Conservation (phyloP, 2,888 invertebrate species). For the Melanargia galathea region DNA sequence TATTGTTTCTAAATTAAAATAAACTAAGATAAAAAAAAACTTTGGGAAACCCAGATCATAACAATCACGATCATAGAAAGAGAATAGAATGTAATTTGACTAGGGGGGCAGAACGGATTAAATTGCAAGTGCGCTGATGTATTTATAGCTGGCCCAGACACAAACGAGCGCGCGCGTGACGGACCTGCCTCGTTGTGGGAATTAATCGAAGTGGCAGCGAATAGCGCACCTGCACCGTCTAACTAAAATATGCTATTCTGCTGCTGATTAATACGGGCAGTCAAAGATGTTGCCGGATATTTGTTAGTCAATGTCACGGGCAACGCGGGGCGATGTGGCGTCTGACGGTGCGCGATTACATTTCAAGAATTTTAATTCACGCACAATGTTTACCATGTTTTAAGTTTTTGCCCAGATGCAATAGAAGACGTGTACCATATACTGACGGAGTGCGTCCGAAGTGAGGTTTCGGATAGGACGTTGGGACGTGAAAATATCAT, state of each 20-base stretch:
- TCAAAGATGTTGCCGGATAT: constrained; percentile 32
- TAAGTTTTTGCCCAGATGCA: too few species aligned
- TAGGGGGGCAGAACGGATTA: constrained; percentile 79
- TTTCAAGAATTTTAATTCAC: constrained; percentile 10
- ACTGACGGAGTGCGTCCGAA: too few species aligned
- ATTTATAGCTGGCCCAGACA: constrained; percentile 80
- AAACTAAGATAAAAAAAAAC: too few species aligned
- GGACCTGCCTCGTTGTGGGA: constrained; percentile 81
- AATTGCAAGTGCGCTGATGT: constrained; percentile 81
- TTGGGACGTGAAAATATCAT: too few species aligned
- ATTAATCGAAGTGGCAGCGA: constrained; percentile 79
- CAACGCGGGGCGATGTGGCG: constrained; percentile 4
- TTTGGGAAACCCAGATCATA: too few species aligned
- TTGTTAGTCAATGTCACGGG: constrained; percentile 5
- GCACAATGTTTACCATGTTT: background rate
- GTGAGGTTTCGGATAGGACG: too few species aligned
- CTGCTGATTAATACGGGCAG: constrained; percentile 46
- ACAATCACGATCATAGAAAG: too few species aligned
- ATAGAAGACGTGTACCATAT: too few species aligned
- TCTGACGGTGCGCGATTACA: background rate
- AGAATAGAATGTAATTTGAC: too few species aligned
- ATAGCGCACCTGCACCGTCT: constrained; percentile 73
- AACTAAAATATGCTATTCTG: constrained; percentile 69
- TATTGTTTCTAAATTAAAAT: too few species aligned
- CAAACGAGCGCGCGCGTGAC: constrained; percentile 80